phyloP scores from a whole-genome alignment of 2,113 vertebrate genomes.

The Hassar affinis region DNA sequence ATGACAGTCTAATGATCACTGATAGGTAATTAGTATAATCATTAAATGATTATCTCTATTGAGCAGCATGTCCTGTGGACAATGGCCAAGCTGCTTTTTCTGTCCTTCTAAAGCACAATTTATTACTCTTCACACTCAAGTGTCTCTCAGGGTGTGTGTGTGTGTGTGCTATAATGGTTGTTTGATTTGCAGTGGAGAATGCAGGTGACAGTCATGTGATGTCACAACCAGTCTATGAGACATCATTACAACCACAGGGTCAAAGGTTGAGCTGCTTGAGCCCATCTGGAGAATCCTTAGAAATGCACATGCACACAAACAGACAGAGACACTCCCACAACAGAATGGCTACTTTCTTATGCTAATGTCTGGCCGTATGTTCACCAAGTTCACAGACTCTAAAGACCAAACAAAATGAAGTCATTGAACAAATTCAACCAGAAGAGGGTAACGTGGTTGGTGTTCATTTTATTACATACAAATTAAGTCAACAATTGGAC shows the following conservation, averaged over 20 bases:
- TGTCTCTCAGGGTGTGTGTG: background rate
- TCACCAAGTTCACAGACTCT: constrained; percentile 3
- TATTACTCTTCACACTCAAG: constrained; percentile 41
- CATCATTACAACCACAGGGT: constrained; percentile 44
- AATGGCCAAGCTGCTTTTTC: constrained; percentile 39
- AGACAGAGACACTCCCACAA: constrained; percentile 22
- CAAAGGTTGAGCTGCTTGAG: constrained; percentile 39
- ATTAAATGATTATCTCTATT: constrained; percentile 49
- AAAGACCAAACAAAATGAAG: background rate
- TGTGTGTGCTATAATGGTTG: constrained; percentile 72
- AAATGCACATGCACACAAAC: constrained; percentile 31
- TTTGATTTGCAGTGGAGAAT: constrained; percentile 65
- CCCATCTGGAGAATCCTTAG: constrained; percentile 63
- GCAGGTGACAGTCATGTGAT: constrained; percentile 78
- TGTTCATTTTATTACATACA: background rate
- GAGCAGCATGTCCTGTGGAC: constrained; percentile 30
- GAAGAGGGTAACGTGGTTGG: background rate
- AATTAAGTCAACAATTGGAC: too few relatives aligned
- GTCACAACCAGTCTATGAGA: constrained; percentile 77
- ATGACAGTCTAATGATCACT: constrained; percentile 19
- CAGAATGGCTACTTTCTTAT: constrained; percentile 35
- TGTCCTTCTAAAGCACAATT: constrained; percentile 33
- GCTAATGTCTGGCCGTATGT: constrained; percentile 26
- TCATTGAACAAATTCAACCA: background rate
- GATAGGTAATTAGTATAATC: constrained; percentile 27